A percentile compares a stretch with the other conserved stretches of the same genome.
phyloP scores from a whole-genome alignment of 2,113 vertebrate species.

The Actinemys pallida region DNA sequence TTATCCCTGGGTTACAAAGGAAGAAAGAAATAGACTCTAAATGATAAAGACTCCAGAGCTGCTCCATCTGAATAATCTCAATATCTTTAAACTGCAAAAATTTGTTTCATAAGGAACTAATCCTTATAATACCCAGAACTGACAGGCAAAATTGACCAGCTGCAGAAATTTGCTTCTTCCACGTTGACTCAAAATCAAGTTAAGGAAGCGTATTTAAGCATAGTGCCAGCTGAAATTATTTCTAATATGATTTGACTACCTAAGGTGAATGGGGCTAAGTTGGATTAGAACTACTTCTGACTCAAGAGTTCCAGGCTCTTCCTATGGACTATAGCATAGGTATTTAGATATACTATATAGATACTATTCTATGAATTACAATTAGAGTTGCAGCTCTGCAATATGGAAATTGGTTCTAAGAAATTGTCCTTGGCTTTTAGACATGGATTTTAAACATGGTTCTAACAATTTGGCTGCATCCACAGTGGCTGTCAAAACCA shows the following conservation, averaged over 20 bases:
- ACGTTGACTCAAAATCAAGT: not conserved
- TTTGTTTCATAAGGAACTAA: not conserved
- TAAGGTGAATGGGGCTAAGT: not conserved
- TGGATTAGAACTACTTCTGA: not conserved
- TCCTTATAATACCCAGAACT: not conserved
- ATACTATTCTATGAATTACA: not conserved
- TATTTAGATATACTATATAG: not conserved
- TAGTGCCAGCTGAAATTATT: not conserved
- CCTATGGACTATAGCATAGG: rapidly evolving
- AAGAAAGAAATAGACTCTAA: not conserved
- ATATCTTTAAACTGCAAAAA: not conserved
- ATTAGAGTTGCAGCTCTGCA: not conserved
- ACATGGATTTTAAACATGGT: not conserved
- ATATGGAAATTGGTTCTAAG: not conserved
- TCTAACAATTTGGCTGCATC: not conserved
- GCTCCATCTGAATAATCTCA: not conserved
- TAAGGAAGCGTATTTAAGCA: not conserved
- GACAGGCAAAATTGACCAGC: not conserved
- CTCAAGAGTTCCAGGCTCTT: not conserved
- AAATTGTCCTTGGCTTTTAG: constrained; percentile 2
- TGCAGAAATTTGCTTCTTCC: not conserved
- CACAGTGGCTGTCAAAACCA: not conserved
- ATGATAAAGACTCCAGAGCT: not conserved
- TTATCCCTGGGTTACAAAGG: not conserved
- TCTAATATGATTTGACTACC: not conserved